Evolutionary conservation across 2,113 vertebrate genomes (phyloP).

Genomic region (Alligator mississippiensis): DNA sequence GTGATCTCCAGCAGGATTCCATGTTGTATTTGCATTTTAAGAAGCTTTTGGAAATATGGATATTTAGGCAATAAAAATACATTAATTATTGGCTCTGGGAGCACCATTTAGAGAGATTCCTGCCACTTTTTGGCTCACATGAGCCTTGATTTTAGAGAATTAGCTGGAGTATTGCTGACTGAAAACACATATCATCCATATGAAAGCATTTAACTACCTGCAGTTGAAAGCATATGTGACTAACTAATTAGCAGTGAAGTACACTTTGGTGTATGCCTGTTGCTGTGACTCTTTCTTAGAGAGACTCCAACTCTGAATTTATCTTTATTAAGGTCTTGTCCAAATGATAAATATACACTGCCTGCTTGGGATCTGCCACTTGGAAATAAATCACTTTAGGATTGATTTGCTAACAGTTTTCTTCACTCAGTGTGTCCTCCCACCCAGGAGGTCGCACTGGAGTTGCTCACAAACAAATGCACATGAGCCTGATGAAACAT

Average conservation of each 20-base stretch:
- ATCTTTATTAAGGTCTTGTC: slow-evolving; percentile 88
- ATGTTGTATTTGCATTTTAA: neutral
- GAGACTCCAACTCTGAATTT: slow-evolving; percentile 77
- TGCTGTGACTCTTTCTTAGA: slow-evolving; percentile 72
- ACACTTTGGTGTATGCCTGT: slow-evolving; percentile 73
- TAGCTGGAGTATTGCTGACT: neutral
- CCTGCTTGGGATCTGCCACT: slow-evolving; percentile 79
- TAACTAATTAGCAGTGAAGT: slow-evolving; percentile 75
- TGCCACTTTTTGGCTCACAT: neutral
- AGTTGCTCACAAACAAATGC: slow-evolving; percentile 60
- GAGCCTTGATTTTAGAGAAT: slow-evolving; percentile 30
- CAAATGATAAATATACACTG: slow-evolving; percentile 84
- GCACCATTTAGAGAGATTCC: neutral
- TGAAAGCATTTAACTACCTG: slow-evolving; percentile 14
- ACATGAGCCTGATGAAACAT: slow-evolving; percentile 46
- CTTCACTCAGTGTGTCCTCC: slow-evolving; percentile 71
- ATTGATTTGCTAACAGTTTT: slow-evolving; percentile 83
- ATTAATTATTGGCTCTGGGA: slow-evolving; percentile 19
- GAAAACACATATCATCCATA: slow-evolving; percentile 17
- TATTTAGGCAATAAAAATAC: slow-evolving; percentile 20
- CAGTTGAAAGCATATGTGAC: slow-evolving; percentile 40
- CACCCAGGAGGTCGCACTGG: slow-evolving; percentile 65
- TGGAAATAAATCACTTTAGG: slow-evolving; percentile 86
- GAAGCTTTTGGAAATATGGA: neutral
- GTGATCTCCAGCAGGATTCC: neutral